These are phyloP conservation scores for Petrosia ficiformis DNA, from an alignment of 37 sponge, comb jelly and placozoan species.

Conservation along the genomic window DNA sequence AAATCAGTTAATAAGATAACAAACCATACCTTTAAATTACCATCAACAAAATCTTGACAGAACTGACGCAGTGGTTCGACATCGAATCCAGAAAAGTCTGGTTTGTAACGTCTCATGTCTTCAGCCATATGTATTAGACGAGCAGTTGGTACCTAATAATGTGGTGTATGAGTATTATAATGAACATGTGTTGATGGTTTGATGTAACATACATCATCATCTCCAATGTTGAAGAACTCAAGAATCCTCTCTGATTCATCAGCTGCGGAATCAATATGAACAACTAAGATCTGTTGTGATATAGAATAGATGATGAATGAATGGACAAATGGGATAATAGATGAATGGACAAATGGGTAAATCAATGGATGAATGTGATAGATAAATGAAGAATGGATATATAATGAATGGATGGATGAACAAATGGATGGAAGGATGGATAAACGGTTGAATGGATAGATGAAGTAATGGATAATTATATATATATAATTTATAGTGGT, in stretches of 20 bases:
- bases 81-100: slow-evolving; percentile 67
- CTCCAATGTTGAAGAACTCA: slow-evolving; percentile 82
- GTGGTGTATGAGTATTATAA: slow-evolving; percentile 5
- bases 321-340: too few relatives aligned
- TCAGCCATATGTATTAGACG: slow-evolving; percentile 77
- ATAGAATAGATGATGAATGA: too few relatives aligned
- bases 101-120: slow-evolving; percentile 86
- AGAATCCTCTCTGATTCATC: slow-evolving; percentile 68
- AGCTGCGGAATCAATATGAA: slow-evolving; percentile 72
- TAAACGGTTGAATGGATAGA: too few relatives aligned
- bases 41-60: slow-evolving; percentile 69
- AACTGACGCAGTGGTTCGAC: slow-evolving; percentile 66
- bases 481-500: too few relatives aligned
- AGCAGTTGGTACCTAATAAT: slow-evolving; percentile 35
- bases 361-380: too few relatives aligned
- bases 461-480: too few relatives aligned
- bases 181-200: neutral
- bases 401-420: too few relatives aligned
- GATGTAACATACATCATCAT: slow-evolving; percentile 26
- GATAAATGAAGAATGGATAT: too few relatives aligned
- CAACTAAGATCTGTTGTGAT: slow-evolving; percentile 67
- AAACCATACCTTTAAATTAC: slow-evolving; percentile 37
- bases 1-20: neutral
- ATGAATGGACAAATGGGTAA: too few relatives aligned
- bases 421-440: too few relatives aligned